These are phyloP conservation scores for Drosophila nikananu DNA, from an alignment of 1,140 invertebrate genomes.

Conservation along the genomic window DNA sequence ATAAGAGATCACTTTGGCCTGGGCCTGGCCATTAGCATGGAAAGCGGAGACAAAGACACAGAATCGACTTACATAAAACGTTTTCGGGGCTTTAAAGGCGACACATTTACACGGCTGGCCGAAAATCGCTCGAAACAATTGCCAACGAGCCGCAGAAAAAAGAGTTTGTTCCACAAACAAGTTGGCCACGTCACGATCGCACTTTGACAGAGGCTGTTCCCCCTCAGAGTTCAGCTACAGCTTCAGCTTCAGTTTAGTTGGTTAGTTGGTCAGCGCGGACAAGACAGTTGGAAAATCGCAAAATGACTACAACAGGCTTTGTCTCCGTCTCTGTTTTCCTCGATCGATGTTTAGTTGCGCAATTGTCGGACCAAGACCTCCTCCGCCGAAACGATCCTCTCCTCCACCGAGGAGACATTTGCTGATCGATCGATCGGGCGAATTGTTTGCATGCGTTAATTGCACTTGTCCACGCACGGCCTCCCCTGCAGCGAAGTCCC, in stretches of 20 bases:
- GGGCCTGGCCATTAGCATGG: constrained; percentile 54
- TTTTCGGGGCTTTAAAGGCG: constrained; percentile 72
- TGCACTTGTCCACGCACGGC: constrained; percentile 70
- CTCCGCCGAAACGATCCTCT: background rate
- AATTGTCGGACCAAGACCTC: constrained; percentile 34
- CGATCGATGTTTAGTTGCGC: constrained; percentile 62
- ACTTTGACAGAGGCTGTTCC: constrained; percentile 66
- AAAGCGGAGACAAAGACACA: constrained; percentile 56
- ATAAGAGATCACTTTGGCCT: constrained; percentile 66
- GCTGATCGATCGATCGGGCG: constrained; percentile 24
- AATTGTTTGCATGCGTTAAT: constrained; percentile 68
- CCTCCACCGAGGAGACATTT: constrained; percentile 43
- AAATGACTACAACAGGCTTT: constrained; percentile 67
- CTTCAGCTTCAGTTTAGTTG: constrained; percentile 59
- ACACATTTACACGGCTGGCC: constrained; percentile 75
- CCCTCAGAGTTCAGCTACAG: constrained; percentile 20
- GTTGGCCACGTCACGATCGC: constrained; percentile 82
- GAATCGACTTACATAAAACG: constrained; percentile 82
- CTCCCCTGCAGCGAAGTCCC: background rate
- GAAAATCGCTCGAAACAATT: constrained; percentile 75
- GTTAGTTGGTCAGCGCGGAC: constrained; percentile 76
- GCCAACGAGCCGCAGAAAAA: constrained; percentile 54
- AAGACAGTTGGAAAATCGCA: constrained; percentile 50
- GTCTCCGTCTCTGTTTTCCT: constrained; percentile 56
- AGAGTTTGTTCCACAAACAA: constrained; percentile 59